These are phyloP conservation scores for Cacoxenus indagator DNA, from an alignment of 2,888 invertebrate species.

Conservation along the genomic window DNA sequence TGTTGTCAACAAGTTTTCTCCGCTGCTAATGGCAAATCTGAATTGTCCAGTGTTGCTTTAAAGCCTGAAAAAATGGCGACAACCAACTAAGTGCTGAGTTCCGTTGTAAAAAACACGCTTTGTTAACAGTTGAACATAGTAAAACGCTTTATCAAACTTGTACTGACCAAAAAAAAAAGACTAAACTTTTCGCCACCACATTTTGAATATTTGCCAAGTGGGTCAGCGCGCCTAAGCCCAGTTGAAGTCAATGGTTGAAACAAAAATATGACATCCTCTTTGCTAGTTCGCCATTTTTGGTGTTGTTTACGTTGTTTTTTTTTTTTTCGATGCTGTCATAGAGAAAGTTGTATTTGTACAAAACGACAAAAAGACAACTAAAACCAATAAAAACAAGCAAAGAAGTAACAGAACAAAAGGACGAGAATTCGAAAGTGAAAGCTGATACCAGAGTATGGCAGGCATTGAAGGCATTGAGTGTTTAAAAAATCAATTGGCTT, in stretches of 20 bases:
- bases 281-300: neutral
- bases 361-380: conserved; percentile 19
- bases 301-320: neutral
- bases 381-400: conserved; percentile 7
- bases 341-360: conserved; percentile 6
- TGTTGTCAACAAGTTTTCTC: too few species aligned
- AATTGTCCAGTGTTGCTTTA: neutral
- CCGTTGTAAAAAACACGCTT: conserved; percentile 6
- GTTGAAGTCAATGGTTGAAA: conserved; percentile 1
- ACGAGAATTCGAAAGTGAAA: too few species aligned
- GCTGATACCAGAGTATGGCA: too few species aligned
- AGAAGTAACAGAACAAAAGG: conserved; percentile 2
- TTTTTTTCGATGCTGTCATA: too few species aligned
- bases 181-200: conserved; percentile 17
- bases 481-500: too few species aligned
- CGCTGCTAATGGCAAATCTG: too few species aligned
- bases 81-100: neutral
- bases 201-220: conserved; percentile 48
- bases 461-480: too few species aligned
- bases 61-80: neutral
- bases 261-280: neutral
- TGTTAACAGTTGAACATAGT: neutral
- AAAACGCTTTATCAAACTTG: conserved; percentile 15
- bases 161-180: conserved; percentile 33
- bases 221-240: conserved; percentile 37